Conservation (phyloP, 1,140 invertebrate genomes). For the Drosophila suzukii region DNA sequence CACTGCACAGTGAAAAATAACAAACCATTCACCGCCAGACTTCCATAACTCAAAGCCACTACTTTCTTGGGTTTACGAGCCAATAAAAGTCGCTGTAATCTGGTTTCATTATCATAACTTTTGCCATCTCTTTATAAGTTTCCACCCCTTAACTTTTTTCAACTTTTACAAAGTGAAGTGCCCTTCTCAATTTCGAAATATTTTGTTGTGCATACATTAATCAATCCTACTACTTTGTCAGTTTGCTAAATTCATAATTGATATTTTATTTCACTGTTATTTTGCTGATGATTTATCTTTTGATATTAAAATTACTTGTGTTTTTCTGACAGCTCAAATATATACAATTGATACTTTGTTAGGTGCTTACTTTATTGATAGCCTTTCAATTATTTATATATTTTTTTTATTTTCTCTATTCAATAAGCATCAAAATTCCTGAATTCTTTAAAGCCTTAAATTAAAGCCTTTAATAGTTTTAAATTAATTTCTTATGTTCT, state of each 20-base stretch:
- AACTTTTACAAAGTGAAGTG: background rate
- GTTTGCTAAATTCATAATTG: background rate
- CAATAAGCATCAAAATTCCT: no score
- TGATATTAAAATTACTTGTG: background rate
- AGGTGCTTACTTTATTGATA: background rate
- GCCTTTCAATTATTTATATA: background rate
- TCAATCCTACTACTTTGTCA: background rate
- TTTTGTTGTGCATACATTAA: background rate
- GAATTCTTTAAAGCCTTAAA: no score
- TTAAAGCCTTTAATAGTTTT: no score
- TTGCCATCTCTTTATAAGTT: background rate
- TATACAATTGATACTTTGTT: constrained; percentile 1
- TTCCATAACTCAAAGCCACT: background rate
- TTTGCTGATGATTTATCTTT: background rate
- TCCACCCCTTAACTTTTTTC: background rate
- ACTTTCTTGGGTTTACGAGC: background rate
- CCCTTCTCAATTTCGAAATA: background rate
- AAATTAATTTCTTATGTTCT: no score
- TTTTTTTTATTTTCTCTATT: background rate
- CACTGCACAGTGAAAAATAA: background rate
- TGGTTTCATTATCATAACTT: constrained; percentile 8
- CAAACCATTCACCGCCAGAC: background rate
- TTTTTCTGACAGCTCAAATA: background rate
- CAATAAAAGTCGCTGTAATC: background rate
- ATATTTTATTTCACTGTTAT: background rate